Evolutionary conservation across 2,888 invertebrate genomes (phyloP).

Genomic region (Tachina fera): DNA sequence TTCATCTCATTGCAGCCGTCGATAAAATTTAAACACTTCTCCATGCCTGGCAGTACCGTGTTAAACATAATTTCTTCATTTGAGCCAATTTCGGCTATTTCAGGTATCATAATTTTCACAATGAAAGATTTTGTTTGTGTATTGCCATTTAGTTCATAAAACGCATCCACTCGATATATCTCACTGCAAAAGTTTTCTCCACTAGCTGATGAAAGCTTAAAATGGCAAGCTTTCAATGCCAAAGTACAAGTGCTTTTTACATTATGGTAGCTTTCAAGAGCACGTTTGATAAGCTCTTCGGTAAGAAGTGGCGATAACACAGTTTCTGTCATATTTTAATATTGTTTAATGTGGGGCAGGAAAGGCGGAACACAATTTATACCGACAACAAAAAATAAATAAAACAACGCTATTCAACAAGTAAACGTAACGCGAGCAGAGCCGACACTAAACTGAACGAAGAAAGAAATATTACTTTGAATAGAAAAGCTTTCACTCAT

Average conservation of each 20-base stretch:
- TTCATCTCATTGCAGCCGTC: conserved; percentile 25
- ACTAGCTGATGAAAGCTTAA: conserved; percentile 58
- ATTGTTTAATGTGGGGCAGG: background rate
- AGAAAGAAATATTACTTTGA: background rate
- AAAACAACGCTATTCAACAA: background rate
- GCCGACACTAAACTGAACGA: conserved; percentile 2
- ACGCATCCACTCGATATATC: conserved; percentile 75
- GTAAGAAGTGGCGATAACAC: conserved; percentile 51
- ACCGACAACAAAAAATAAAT: background rate
- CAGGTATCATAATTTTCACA: conserved; percentile 75
- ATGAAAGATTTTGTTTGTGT: conserved; percentile 70
- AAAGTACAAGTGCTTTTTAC: conserved; percentile 33
- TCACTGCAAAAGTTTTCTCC: conserved; percentile 79
- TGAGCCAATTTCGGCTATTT: conserved; percentile 74
- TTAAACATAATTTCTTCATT: conserved; percentile 76
- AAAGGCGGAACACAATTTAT: background rate
- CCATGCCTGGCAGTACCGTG: conserved; percentile 75
- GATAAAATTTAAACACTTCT: conserved; percentile 66
- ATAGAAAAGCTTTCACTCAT: conserved; percentile 1
- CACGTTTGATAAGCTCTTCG: conserved; percentile 52
- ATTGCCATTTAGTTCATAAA: conserved; percentile 63
- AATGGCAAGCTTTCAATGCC: conserved; percentile 55
- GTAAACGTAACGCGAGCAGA: background rate
- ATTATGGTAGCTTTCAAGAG: conserved; percentile 57
- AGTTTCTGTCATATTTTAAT: conserved; percentile 37